These are phyloP conservation scores for Hydrozoanthus gracilis DNA, from an alignment of 92 coral and sea anemone species.

Conservation along the genomic window DNA sequence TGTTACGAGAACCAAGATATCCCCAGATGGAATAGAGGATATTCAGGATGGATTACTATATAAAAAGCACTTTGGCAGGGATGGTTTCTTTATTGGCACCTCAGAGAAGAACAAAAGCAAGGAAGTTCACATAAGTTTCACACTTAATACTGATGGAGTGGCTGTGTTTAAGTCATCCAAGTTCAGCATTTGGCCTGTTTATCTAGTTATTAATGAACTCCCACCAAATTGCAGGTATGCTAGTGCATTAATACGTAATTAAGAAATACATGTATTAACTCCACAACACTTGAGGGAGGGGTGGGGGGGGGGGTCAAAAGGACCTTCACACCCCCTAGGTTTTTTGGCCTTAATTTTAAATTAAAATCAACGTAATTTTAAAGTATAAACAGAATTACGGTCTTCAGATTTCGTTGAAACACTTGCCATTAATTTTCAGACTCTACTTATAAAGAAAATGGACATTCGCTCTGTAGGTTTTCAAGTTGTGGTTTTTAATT, in stretches of 20 bases:
- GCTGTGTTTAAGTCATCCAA: constrained; percentile 69
- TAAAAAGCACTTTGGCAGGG: constrained; percentile 63
- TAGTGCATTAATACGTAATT: background rate
- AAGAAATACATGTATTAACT: background rate
- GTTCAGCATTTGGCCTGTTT: constrained; percentile 76
- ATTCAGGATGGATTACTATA: constrained; percentile 70
- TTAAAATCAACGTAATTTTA: no score
- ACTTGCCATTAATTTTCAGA: no score
- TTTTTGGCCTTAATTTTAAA: no score
- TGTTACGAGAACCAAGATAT: constrained; percentile 51
- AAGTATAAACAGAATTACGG: no score
- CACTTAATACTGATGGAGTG: constrained; percentile 73
- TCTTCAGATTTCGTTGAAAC: no score
- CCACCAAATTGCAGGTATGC: constrained; percentile 70
- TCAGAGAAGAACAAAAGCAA: constrained; percentile 55
- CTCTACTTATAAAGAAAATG: no score
- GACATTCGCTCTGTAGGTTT: no score
- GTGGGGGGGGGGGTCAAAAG: no score
- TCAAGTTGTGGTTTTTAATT: no score
- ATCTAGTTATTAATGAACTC: constrained; percentile 61
- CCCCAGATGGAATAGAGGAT: constrained; percentile 67
- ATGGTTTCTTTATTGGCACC: constrained; percentile 61
- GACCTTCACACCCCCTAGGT: no score
- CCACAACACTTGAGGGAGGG: no score
- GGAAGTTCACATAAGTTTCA: constrained; percentile 67